A percentile compares a stretch with the other conserved stretches of the same genome.
These are phyloP conservation scores for Psophia crepitans DNA, from an alignment of 2,113 vertebrate species.

Conservation along the genomic window DNA sequence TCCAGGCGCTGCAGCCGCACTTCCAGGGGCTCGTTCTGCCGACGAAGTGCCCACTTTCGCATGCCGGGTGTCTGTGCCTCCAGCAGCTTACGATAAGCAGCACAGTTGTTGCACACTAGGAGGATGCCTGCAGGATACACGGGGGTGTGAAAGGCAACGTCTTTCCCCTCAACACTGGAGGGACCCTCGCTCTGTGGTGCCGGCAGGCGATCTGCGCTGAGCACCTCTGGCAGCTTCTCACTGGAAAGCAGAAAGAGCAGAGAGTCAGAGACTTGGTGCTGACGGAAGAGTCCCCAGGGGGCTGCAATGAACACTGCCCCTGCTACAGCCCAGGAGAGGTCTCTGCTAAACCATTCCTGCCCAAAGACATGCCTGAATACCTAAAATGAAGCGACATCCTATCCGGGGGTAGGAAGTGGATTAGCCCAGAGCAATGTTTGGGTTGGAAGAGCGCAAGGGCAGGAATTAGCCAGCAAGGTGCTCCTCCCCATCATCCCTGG, in stretches of 20 bases:
- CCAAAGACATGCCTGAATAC: not conserved
- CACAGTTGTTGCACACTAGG: constrained; percentile 94
- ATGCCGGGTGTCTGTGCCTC: constrained; percentile 82
- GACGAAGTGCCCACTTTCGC: constrained; percentile 88
- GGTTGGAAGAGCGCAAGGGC: not conserved
- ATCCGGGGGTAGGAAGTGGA: not conserved
- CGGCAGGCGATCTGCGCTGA: constrained; percentile 80
- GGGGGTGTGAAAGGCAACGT: constrained; percentile 76
- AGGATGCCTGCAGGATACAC: constrained; percentile 92
- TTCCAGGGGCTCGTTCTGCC: constrained; percentile 90
- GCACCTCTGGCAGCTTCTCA: constrained; percentile 90
- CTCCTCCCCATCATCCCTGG: not conserved
- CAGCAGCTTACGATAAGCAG: constrained; percentile 89
- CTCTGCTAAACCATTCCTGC: not conserved
- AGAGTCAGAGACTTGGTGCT: not conserved
- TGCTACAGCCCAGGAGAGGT: not conserved
- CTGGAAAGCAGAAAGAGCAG: constrained; percentile 67
- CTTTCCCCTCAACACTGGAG: constrained; percentile 63
- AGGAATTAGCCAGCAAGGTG: not conserved
- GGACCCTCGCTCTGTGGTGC: constrained; percentile 72
- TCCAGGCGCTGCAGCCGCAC: constrained; percentile 89
- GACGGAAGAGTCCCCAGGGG: not conserved
- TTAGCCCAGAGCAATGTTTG: not conserved
- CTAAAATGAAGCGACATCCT: not conserved
- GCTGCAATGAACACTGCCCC: not conserved